Evolutionary conservation across 2,113 vertebrate genomes (phyloP).

Genomic region (Lanius collurio): DNA sequence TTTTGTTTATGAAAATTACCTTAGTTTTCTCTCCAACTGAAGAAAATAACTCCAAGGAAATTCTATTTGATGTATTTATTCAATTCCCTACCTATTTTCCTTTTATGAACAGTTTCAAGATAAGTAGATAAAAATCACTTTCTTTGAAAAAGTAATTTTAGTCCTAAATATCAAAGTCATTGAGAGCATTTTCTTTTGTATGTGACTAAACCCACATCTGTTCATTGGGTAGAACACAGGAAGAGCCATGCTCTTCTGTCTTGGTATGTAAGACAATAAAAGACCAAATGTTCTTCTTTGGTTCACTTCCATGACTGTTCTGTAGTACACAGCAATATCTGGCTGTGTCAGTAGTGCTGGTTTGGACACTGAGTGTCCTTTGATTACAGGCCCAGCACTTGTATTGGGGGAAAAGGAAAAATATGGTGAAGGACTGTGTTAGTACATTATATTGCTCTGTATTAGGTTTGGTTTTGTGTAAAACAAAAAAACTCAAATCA

Average conservation of each 20-base stretch:
- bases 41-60: neutral
- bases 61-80: neutral
- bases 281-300: neutral
- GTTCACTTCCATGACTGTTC: neutral
- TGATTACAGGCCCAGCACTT: neutral
- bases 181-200: neutral
- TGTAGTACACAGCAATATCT: neutral
- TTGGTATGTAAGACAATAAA: neutral
- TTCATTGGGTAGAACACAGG: neutral
- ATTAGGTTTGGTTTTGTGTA: conserved; percentile 18
- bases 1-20: neutral
- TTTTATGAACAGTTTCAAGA: neutral
- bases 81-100: neutral
- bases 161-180: neutral
- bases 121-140: neutral
- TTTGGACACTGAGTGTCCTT: neutral
- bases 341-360: neutral
- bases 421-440: neutral
- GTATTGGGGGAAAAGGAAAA: neutral
- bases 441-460: neutral
- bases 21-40: neutral
- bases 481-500: conserved; percentile 5
- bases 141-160: neutral
- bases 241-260: neutral
- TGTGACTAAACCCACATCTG: neutral